These are phyloP conservation scores for Criorhina ranunculi DNA, from an alignment of 2,888 invertebrate species.

Conservation along the genomic window DNA sequence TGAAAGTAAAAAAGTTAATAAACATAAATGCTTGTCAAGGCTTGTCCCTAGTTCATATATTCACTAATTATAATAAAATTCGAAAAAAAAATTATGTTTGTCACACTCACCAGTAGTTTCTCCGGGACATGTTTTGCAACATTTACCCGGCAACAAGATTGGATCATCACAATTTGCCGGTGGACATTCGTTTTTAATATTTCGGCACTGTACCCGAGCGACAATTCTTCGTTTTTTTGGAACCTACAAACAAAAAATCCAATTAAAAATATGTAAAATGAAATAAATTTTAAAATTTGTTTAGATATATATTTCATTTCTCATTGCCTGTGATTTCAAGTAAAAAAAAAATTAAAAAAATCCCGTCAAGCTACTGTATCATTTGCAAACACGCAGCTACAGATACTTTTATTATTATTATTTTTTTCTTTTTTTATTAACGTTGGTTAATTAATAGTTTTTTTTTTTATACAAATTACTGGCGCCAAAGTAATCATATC, in stretches of 20 bases:
- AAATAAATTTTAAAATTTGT: constrained; percentile 1
- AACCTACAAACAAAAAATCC: constrained; percentile 86
- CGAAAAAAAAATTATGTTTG: neutral
- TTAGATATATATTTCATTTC: constrained; percentile 25
- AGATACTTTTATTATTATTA: constrained; percentile 32
- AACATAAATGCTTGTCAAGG: constrained; percentile 46
- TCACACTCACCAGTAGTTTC: constrained; percentile 88
- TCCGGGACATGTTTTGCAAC: constrained; percentile 96
- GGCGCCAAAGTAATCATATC: constrained; percentile 72
- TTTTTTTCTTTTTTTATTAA: constrained; percentile 8
- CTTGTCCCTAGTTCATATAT: constrained; percentile 11
- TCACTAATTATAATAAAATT: constrained; percentile 47
- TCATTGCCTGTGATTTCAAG: constrained; percentile 25
- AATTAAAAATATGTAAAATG: constrained; percentile 18
- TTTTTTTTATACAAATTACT: constrained; percentile 58
- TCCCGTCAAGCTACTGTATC: constrained; percentile 37
- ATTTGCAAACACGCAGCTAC: constrained; percentile 30
- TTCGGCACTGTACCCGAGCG: constrained; percentile 95
- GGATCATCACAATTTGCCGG: constrained; percentile 94
- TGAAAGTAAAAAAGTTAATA: constrained; percentile 36
- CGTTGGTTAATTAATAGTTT: constrained; percentile 50
- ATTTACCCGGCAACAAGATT: constrained; percentile 92
- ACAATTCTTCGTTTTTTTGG: constrained; percentile 94
- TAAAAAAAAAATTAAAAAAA: constrained; percentile 52
- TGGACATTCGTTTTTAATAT: constrained; percentile 96